phyloP scores from a whole-genome alignment of 1,140 invertebrate genomes.

The Drosophila nebulosa region DNA sequence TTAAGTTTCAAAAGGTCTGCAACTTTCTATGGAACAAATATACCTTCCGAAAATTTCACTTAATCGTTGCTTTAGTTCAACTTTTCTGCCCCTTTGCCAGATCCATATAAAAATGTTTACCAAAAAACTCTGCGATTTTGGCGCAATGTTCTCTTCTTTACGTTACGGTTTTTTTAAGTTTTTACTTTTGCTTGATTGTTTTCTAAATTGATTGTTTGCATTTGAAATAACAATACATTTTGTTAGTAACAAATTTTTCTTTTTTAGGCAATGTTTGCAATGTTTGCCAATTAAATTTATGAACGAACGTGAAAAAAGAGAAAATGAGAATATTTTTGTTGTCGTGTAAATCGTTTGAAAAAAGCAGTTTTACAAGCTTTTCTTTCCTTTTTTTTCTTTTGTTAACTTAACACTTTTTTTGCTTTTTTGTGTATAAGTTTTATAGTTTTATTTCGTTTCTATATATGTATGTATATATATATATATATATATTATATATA shows the following conservation, averaged over 20 bases:
- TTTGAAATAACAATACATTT: slow-evolving; percentile 30
- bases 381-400: background rate
- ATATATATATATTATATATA: slow-evolving; percentile 62
- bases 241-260: slow-evolving; percentile 11
- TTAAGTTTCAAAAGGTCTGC: too few species aligned
- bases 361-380: slow-evolving; percentile 56
- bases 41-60: too few species aligned
- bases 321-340: background rate
- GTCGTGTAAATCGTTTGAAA: slow-evolving; percentile 10
- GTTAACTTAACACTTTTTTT: too few species aligned
- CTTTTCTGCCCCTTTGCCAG: too few species aligned
- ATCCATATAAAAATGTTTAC: too few species aligned
- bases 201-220: slow-evolving; percentile 69
- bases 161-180: slow-evolving; percentile 32
- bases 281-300: background rate
- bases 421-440: background rate
- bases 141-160: too few species aligned
- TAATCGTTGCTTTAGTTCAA: too few species aligned
- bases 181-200: slow-evolving; percentile 55
- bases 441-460: slow-evolving; percentile 23
- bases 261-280: slow-evolving; percentile 6
- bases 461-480: slow-evolving; percentile 10
- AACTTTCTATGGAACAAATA: too few species aligned
- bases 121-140: too few species aligned
- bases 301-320: background rate